A percentile compares a stretch with the other conserved stretches of the same genome.
Evolutionary conservation across 2,797 vertebrate species (phyloP).

Genomic region (Galaxias olidus): DNA sequence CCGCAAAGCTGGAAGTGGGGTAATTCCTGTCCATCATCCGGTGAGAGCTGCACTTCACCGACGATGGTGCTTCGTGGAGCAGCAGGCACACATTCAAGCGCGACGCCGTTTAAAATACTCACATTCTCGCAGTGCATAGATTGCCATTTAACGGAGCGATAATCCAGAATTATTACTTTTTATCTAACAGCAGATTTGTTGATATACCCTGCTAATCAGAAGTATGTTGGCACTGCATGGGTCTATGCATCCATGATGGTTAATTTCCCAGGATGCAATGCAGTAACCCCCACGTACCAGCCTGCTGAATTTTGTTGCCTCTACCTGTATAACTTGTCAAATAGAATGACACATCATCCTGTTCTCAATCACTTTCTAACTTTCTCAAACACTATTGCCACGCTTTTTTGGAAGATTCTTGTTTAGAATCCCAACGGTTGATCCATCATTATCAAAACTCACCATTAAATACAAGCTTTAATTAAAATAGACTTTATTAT

Average conservation of each 20-base stretch:
- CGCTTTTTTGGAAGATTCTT: no score
- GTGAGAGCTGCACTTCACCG: constrained; percentile 72
- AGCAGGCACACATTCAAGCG: constrained; percentile 71
- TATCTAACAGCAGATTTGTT: constrained; percentile 39
- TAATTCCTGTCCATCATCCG: constrained; percentile 96
- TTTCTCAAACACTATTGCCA: no score
- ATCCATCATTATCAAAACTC: no score
- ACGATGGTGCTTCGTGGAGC: constrained; percentile 67
- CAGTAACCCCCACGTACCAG: constrained; percentile 41
- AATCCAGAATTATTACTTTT: constrained; percentile 31
- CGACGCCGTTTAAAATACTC: constrained; percentile 50
- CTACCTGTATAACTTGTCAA: background rate
- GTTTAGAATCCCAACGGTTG: no score
- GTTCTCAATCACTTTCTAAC: no score
- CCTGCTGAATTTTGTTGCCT: constrained; percentile 51
- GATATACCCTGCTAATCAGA: constrained; percentile 50
- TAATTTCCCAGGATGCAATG: constrained; percentile 85
- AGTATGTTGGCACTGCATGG: constrained; percentile 60
- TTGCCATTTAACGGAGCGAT: constrained; percentile 27
- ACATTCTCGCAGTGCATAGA: constrained; percentile 44
- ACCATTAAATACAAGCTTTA: no score
- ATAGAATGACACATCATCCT: background rate
- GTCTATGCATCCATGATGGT: constrained; percentile 76
- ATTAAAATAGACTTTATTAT: no score
- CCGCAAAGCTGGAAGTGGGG: constrained; percentile 87